Percentiles rank a stretch among this genome's conserved stretches.
Conservation (phyloP, 2,113 vertebrate genomes). For the Pseudorasbora parva region DNA sequence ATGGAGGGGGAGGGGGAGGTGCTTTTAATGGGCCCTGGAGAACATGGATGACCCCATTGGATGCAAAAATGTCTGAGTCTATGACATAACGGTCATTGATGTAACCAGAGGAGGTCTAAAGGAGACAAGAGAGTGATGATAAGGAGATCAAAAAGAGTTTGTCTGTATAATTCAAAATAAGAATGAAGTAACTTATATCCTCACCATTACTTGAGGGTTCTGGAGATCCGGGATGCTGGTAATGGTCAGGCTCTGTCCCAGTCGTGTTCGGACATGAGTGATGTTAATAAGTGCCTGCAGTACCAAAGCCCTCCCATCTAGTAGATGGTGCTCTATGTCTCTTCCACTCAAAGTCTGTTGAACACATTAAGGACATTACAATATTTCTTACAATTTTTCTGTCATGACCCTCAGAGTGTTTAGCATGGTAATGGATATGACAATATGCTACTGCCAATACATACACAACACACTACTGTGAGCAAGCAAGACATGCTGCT, state of each 20-base stretch:
- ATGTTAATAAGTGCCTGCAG: conserved; percentile 84
- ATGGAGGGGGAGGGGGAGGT: conserved; percentile 71
- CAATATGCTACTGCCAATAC: too few relatives aligned
- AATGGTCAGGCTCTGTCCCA: conserved; percentile 81
- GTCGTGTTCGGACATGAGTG: conserved; percentile 77
- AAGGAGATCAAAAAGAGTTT: not conserved
- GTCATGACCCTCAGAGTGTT: too few relatives aligned
- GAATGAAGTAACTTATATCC: not conserved
- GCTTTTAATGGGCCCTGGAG: conserved; percentile 86
- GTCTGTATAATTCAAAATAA: not conserved
- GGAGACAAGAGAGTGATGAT: not conserved
- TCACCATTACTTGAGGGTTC: conserved; percentile 67
- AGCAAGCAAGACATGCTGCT: too few relatives aligned
- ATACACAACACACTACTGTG: too few relatives aligned
- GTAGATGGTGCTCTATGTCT: conserved; percentile 89
- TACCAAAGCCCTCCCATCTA: conserved; percentile 70
- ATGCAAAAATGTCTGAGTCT: conserved; percentile 83
- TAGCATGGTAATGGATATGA: too few relatives aligned
- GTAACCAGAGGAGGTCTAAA: conserved; percentile 74
- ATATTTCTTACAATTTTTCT: too few relatives aligned
- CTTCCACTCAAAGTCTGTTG: conserved; percentile 83
- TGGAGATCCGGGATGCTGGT: conserved; percentile 67
- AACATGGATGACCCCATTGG: conserved; percentile 91
- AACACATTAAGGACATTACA: not conserved
- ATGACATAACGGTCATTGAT: conserved; percentile 84